A percentile compares a stretch with the other conserved stretches of the same genome.
phyloP scores from a whole-genome alignment of 92 coral and sea anemone species.

The Montipora capitata region DNA sequence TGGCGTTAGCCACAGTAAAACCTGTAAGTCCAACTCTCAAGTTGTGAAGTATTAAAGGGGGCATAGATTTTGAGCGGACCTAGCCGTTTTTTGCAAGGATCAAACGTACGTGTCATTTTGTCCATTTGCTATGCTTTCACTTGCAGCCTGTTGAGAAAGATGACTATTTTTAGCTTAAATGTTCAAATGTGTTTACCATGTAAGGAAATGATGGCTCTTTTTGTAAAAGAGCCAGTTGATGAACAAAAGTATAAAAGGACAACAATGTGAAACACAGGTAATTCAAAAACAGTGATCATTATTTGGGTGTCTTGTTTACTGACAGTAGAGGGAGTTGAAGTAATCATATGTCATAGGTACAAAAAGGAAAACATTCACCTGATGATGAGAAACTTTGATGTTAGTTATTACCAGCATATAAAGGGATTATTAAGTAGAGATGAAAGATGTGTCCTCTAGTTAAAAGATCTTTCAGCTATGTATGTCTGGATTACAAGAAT shows the following conservation, averaged over 20 bases:
- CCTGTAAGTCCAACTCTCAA: too few species aligned
- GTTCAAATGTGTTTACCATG: background rate
- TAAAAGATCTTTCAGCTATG: background rate
- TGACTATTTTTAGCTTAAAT: background rate
- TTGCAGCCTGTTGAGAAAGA: conserved; percentile 17
- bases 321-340: too few species aligned
- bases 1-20: too few species aligned
- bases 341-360: background rate
- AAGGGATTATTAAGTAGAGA: background rate
- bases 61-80: too few species aligned
- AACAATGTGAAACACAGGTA: too few species aligned
- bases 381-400: background rate
- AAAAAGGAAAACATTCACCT: background rate
- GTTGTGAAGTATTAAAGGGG: too few species aligned
- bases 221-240: too few species aligned
- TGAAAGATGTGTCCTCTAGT: background rate
- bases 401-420: background rate
- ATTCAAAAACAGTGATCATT: too few species aligned
- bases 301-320: too few species aligned
- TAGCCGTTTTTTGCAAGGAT: too few species aligned
- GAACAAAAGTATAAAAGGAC: too few species aligned
- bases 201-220: too few species aligned
- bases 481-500: conserved; percentile 24
- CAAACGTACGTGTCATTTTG: conserved; percentile 34
- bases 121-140: conserved; percentile 26